These are phyloP conservation scores for Trichosurus vulpecula DNA, from an alignment of 2,797 vertebrate genomes.

Conservation along the genomic window DNA sequence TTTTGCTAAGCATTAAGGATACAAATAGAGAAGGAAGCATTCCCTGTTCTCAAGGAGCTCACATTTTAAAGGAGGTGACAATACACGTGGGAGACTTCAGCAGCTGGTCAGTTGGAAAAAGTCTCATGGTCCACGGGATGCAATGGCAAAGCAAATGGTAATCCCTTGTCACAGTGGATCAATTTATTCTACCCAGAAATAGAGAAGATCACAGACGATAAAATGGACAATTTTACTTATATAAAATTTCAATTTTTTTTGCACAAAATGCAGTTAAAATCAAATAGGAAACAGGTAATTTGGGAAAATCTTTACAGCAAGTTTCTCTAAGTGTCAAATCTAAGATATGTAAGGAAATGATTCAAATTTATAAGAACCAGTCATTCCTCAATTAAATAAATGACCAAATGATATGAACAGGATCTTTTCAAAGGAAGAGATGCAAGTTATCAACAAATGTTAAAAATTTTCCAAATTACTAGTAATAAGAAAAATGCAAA, in stretches of 20 bases:
- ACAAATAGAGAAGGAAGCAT: background rate
- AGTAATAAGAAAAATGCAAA: background rate
- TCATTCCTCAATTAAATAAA: background rate
- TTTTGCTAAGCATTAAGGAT: background rate
- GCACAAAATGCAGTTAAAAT: no score
- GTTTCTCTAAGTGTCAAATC: background rate
- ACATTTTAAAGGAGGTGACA: background rate
- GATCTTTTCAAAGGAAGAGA: background rate
- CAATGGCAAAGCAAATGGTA: background rate
- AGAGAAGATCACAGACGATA: background rate
- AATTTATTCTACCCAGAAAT: background rate
- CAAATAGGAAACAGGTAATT: background rate
- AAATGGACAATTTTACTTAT: background rate
- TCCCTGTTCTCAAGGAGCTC: background rate
- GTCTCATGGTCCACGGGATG: background rate
- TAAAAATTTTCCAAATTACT: background rate
- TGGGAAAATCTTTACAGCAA: background rate
- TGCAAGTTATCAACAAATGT: background rate
- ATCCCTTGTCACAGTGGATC: background rate
- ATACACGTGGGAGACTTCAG: background rate
- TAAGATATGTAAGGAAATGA: background rate
- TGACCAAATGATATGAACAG: no score
- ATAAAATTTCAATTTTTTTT: background rate
- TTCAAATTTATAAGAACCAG: background rate
- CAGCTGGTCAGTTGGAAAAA: background rate